Evolutionary conservation across 2,797 vertebrate species (phyloP), one percentile per base, ranked within the genome.

Genomic region (Ceryle rudis): DNA sequence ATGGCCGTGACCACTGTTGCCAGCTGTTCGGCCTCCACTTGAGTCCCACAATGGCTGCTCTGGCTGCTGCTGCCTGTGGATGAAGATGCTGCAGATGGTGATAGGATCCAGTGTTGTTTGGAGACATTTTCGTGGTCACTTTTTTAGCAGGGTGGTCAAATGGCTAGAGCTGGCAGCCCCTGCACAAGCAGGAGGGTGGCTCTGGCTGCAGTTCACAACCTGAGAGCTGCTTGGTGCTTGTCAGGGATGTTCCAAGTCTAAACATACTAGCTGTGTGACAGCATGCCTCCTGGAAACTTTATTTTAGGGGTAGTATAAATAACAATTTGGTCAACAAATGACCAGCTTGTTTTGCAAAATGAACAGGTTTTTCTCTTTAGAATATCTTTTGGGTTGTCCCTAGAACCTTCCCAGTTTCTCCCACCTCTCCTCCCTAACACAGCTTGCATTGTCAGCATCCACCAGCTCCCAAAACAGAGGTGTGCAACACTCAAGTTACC

Each of bases 171-270:
- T 86, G 72, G 37, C 64, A 51, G 1, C 16, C n/a, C 13, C 9
- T 57, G 60, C 19, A 15, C 0, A 0, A 0, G 1, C 23, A 69
- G 42, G 52, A 49, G 31, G 21, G 35, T 7, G 54, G 17, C 35
- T 62, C 28, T 86, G 55, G 9, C 79, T 82, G 44, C 71, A 41
- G 67, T 29, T 46, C 26, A 26, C 44, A 74, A 55, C 60, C 49
- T 11, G 20, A 67, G 26, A 52, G 65, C 79, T 44, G 19, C 46
- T 89, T n/a, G 54, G 41, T 42, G 21, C 8, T 0, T 22, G 14
- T 58, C 65, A 23, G 60, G 29, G 33, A 6, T 3, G 3, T 64
- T 41, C 42, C 22, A 51, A 74, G 26, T 22, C 69, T 49, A 12
- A 85, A 66, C 3, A 5, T 19, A 10, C 31, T 28, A 41, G 37